Conservation (phyloP, 1,140 invertebrate genomes). For the Solenopsis invicta region DNA sequence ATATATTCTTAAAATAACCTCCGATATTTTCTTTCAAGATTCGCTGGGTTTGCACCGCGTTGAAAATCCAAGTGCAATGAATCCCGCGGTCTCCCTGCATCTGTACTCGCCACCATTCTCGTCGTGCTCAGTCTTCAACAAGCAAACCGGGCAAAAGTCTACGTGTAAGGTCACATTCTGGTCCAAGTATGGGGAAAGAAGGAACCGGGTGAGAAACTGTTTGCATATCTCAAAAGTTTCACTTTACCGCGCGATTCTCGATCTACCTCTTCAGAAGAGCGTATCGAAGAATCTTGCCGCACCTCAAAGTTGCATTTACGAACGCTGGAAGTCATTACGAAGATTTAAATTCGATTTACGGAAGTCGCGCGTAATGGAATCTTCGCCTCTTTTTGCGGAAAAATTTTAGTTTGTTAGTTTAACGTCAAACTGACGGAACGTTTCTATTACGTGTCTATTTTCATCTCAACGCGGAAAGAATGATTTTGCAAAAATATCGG, state of each 20-base stretch:
- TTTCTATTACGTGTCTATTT: background rate
- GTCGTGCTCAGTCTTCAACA: conserved; percentile 96
- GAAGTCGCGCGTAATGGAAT: background rate
- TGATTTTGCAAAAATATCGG: too few species aligned
- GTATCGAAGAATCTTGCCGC: conserved; percentile 16
- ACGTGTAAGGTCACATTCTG: conserved; percentile 94
- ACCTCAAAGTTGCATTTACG: background rate
- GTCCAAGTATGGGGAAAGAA: conserved; percentile 93
- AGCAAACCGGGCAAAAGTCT: conserved; percentile 93
- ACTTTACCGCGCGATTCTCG: background rate
- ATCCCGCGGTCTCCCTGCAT: conserved; percentile 96
- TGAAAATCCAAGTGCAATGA: conserved; percentile 96
- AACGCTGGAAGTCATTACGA: conserved; percentile 6
- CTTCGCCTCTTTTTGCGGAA: background rate
- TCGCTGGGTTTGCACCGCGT: conserved; percentile 97
- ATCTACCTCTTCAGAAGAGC: background rate
- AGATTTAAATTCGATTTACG: conserved; percentile 20
- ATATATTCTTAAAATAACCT: background rate
- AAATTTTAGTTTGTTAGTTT: background rate
- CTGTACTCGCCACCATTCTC: conserved; percentile 98
- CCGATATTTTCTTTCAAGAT: conserved; percentile 89
- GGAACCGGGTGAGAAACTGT: conserved; percentile 85
- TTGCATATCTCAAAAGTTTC: conserved; percentile 21
- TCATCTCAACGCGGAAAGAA: background rate
- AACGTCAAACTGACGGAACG: background rate